Percentiles rank a stretch among this genome's conserved stretches.
Conservation (phyloP, 2,888 invertebrate species). For the Eilema griseolum region DNA sequence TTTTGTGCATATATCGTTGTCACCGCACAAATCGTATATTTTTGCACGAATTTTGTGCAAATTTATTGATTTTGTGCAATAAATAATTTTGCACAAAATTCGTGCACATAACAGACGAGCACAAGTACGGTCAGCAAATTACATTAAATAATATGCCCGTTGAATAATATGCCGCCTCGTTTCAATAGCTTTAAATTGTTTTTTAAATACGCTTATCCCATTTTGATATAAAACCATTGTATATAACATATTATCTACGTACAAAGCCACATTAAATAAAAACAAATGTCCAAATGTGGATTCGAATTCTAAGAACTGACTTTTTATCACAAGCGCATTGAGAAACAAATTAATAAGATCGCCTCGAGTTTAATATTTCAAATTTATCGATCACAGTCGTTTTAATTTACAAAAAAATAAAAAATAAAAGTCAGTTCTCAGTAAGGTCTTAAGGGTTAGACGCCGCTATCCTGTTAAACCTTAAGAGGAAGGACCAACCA, state of each 20-base stretch:
- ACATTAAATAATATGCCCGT: not conserved
- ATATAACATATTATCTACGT: slow-evolving; percentile 32
- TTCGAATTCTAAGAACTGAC: slow-evolving; percentile 69
- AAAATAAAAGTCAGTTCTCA: slow-evolving; percentile 66
- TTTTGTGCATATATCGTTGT: too few relatives aligned
- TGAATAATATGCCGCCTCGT: not conserved
- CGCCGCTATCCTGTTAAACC: slow-evolving; percentile 8
- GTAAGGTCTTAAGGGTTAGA: slow-evolving; percentile 21
- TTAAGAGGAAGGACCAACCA: slow-evolving; percentile 15
- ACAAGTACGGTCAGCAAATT: too few relatives aligned
- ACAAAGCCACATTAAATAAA: slow-evolving; percentile 78
- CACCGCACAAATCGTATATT: too few relatives aligned
- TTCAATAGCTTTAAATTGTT: not conserved
- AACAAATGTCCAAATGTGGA: slow-evolving; percentile 82
- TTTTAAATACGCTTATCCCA: not conserved
- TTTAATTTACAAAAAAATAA: slow-evolving; percentile 35
- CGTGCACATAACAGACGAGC: too few relatives aligned
- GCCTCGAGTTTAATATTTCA: slow-evolving; percentile 46
- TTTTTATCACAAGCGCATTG: slow-evolving; percentile 58
- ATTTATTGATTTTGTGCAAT: too few relatives aligned
- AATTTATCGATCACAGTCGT: slow-evolving; percentile 59
- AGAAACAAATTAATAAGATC: slow-evolving; percentile 54
- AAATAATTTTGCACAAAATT: too few relatives aligned
- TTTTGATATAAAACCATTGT: slow-evolving; percentile 4
- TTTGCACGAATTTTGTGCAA: too few relatives aligned